Evolutionary conservation across 2,113 vertebrate genomes (phyloP).

Genomic region (Neolamprologus tretocephalus): DNA sequence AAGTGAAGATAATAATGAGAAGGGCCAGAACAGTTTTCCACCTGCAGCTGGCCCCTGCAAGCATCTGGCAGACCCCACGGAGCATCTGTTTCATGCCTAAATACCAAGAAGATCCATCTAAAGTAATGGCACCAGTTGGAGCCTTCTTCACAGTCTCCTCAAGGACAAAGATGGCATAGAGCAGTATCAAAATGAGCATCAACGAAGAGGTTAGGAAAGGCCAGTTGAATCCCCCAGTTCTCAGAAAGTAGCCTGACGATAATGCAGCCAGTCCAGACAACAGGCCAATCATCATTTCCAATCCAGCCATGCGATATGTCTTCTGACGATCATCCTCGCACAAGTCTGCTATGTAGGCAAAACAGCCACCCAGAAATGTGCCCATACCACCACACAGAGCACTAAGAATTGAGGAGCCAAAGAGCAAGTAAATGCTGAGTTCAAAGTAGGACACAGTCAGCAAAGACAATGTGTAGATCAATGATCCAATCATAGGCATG

Average conservation of each 20-base stretch:
- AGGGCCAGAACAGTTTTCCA: conserved; percentile 67
- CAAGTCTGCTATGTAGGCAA: conserved; percentile 85
- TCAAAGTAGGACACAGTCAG: conserved; percentile 75
- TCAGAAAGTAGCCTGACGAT: conserved; percentile 85
- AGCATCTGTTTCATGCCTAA: conserved; percentile 59
- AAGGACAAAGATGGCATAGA: conserved; percentile 82
- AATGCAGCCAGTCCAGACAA: conserved; percentile 80
- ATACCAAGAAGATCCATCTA: neutral
- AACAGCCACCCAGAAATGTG: conserved; percentile 85
- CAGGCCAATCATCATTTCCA: conserved; percentile 87
- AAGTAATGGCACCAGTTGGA: neutral
- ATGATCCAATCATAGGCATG: conserved; percentile 75
- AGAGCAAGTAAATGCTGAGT: conserved; percentile 78
- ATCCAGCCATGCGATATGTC: conserved; percentile 82
- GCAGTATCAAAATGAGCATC: conserved; percentile 69
- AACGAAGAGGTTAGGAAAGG: conserved; percentile 74
- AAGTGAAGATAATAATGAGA: conserved; percentile 75
- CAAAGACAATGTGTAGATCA: conserved; percentile 68
- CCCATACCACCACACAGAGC: conserved; percentile 82
- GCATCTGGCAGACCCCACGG: conserved; percentile 76
- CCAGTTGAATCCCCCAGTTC: conserved; percentile 80
- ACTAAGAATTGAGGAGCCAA: conserved; percentile 69
- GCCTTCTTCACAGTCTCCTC: conserved; percentile 66
- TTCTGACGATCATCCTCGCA: conserved; percentile 76
- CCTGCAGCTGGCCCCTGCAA: conserved; percentile 61